Conservation (phyloP, 30 jellyfish, hydroid and myxozoan genomes). For the Catostylus mosaicus region DNA sequence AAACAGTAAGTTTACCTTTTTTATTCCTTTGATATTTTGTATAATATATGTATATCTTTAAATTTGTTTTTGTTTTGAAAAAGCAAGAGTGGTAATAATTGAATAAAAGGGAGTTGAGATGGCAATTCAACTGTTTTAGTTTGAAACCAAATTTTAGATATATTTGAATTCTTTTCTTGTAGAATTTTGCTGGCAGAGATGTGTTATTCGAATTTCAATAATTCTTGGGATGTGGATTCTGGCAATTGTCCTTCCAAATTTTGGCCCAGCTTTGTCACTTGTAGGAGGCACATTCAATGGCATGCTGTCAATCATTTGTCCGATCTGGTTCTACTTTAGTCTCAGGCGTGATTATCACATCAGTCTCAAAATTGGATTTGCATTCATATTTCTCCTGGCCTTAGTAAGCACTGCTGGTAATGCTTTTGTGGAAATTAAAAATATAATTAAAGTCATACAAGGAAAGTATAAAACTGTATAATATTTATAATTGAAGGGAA, state of each 20-base stretch:
- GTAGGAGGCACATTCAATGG: constrained; percentile 96
- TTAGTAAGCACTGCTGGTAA: constrained; percentile 86
- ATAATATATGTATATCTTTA: no score
- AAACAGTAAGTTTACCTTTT: constrained; percentile 64
- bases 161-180: no score
- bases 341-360: constrained; percentile 51
- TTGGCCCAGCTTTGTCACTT: constrained; percentile 93
- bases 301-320: constrained; percentile 80
- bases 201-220: constrained; percentile 58
- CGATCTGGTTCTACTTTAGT: constrained; percentile 85
- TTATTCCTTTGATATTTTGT: no score
- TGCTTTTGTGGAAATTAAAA: constrained; percentile 80
- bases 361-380: constrained; percentile 50
- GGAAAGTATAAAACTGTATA: constrained; percentile 67
- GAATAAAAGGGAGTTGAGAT: no score
- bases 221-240: constrained; percentile 60
- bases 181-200: constrained; percentile 91
- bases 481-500: not conserved
- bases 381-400: constrained; percentile 61
- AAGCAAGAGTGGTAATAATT: no score
- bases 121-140: no score
- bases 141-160: no score
- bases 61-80: no score
- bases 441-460: constrained; percentile 73
- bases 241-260: constrained; percentile 81